phyloP scores from a whole-genome alignment of 2,888 invertebrate genomes.

The Agrochola circellaris region DNA sequence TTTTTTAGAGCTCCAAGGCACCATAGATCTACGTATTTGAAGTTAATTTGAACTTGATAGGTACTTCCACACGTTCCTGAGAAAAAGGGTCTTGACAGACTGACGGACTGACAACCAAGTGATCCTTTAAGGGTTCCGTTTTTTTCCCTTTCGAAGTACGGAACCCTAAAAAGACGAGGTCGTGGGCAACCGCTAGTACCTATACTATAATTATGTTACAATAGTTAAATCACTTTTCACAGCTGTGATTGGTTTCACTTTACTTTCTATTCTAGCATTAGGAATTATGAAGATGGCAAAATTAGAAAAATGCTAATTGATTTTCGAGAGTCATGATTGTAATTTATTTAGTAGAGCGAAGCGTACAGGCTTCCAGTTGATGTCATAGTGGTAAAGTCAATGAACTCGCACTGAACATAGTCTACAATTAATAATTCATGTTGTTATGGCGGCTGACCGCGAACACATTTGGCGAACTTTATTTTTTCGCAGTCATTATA shows the following conservation, averaged over 20 bases:
- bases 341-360: conserved; percentile 67
- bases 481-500: conserved; percentile 69
- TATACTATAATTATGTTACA: too few species aligned
- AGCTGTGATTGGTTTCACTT: conserved; percentile 20
- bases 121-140: too few species aligned
- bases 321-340: conserved; percentile 47
- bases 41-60: too few species aligned
- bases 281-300: conserved; percentile 24
- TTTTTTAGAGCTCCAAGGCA: too few species aligned
- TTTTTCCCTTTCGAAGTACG: too few species aligned
- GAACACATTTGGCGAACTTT: conserved; percentile 75
- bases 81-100: too few species aligned
- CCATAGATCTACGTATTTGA: too few species aligned
- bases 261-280: conserved; percentile 44
- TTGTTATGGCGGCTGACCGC: conserved; percentile 77
- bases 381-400: conserved; percentile 73
- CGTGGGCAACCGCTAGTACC: too few species aligned
- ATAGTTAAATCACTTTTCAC: not conserved
- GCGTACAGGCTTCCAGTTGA: conserved; percentile 62
- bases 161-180: too few species aligned
- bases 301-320: conserved; percentile 56
- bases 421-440: conserved; percentile 87
- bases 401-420: conserved; percentile 77
- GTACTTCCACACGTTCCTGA: too few species aligned
- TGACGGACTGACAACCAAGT: too few species aligned